Base-by-base conservation (phyloP, 1,140 invertebrate species). In the Maniola jurtina region DNA sequence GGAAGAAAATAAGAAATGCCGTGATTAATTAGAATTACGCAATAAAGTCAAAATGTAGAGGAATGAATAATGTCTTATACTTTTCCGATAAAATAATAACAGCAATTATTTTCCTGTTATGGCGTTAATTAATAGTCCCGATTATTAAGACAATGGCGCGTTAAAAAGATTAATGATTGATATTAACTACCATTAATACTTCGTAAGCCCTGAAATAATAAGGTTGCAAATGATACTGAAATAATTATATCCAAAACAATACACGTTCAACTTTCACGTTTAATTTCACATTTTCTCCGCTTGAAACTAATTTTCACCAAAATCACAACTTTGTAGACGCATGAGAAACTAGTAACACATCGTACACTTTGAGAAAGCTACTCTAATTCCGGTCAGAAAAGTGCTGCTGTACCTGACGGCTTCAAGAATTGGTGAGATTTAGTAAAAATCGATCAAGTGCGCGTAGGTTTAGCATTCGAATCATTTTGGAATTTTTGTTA, bases 141-240 rank as follows among this genome's bases (percentile, higher is more conserved):
- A 16, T 52, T 16, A 52, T 52, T 16, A 52, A 52, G 48, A 52
- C 48, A 52, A 52, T 52, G 10, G 48, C 48, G 48, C 13, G 15
- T 52, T 52, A 52, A 52, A 52, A 25, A 52, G 48, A 52, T 52
- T 52, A 52, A 52, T 52, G 48, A 52, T 11, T 6, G 48, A 52
- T 52, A 52, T 52, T 52, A 16, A 52, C 48, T 13, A 52, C 15
- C 15, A n/a, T 52, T 16, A 52, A 25, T 52, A 52, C 13, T 16
- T 14, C 16, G 48, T 52, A 6, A 52, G 48, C 14, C 15, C 7
- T 25, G 16, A 52, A 52, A 16, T 52, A 8, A 52, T 52, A 9
- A 52, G 48, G 40, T 42, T 13, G 40, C 13, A 42, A 42, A 42
- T 13, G 40, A 10, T 10, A 42, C 40, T 42, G 40, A 42, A 42